A percentile compares a stretch with the other conserved stretches of the same genome.
Evolutionary conservation across 2,113 vertebrate genomes (phyloP).

Genomic region (Lota lota): DNA sequence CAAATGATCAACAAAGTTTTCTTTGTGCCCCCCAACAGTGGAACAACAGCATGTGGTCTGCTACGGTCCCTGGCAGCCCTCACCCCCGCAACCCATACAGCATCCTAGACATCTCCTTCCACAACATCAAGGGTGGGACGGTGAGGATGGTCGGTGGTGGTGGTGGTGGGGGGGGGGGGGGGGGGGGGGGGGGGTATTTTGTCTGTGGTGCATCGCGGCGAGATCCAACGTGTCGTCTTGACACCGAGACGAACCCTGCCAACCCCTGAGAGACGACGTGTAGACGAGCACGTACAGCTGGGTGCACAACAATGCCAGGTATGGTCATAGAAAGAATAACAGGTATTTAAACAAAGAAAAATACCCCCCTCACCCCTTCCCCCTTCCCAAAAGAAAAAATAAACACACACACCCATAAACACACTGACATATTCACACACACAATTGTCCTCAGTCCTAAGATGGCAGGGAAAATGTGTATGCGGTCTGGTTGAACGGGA

Average conservation of each 20-base stretch:
- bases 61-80: not conserved
- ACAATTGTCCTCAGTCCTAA: not conserved
- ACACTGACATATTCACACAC: not conserved
- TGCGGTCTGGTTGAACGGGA: not conserved
- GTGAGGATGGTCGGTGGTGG: too few relatives aligned
- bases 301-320: too few relatives aligned
- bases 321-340: too few relatives aligned
- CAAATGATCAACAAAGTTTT: not conserved
- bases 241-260: too few relatives aligned
- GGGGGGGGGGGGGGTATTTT: conserved; percentile 35
- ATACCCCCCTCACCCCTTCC: too few relatives aligned
- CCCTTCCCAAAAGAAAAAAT: too few relatives aligned
- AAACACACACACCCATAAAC: not conserved
- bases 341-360: too few relatives aligned
- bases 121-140: conserved; percentile 28
- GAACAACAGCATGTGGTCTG: not conserved
- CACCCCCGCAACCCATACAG: not conserved
- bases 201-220: conserved; percentile 36
- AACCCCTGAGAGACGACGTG: too few relatives aligned
- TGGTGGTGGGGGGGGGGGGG: too few relatives aligned
- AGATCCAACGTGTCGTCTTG: not conserved
- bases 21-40: not conserved
- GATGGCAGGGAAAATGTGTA: not conserved
- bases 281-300: too few relatives aligned
- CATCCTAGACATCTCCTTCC: not conserved